A percentile compares a stretch with the other conserved stretches of the same genome.
These are phyloP conservation scores for Rotaria magnacalcarata DNA, from an alignment of 2,888 invertebrate species.

Conservation along the genomic window DNA sequence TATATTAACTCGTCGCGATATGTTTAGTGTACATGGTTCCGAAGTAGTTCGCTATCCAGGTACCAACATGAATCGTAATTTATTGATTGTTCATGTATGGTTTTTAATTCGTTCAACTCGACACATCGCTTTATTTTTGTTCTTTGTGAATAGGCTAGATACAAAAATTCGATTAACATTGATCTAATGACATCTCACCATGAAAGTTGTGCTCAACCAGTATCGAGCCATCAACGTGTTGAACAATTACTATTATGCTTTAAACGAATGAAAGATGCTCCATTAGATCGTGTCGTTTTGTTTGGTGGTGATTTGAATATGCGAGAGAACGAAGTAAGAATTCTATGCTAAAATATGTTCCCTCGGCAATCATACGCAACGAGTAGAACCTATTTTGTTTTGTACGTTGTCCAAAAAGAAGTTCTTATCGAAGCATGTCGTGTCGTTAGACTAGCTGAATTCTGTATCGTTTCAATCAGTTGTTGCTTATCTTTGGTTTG, in stretches of 20 bases:
- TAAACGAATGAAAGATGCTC: conserved; percentile 59
- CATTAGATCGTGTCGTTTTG: conserved; percentile 59
- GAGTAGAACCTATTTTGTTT: no score
- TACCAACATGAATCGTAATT: conserved; percentile 62
- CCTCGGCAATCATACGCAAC: no score
- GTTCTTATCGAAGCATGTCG: no score
- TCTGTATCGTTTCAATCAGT: no score
- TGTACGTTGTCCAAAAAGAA: no score
- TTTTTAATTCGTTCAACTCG: no score
- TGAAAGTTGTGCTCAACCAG: conserved; percentile 62
- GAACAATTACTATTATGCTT: conserved; percentile 50
- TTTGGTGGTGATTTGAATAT: conserved; percentile 66
- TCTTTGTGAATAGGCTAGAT: not conserved
- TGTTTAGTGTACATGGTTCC: conserved; percentile 57
- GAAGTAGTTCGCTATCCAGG: conserved; percentile 60
- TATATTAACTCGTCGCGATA: conserved; percentile 59
- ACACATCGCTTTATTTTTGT: not conserved
- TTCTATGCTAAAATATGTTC: no score
- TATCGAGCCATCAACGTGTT: conserved; percentile 50
- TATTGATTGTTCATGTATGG: conserved; percentile 61
- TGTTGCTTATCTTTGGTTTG: no score
- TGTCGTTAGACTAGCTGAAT: no score
- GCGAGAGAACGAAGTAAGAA: conserved; percentile 62
- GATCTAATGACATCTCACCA: conserved; percentile 63
- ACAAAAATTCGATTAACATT: conserved; percentile 50